Base-by-base conservation (phyloP, 2,888 invertebrate genomes). In the Agonopterix subpropinquella region DNA sequence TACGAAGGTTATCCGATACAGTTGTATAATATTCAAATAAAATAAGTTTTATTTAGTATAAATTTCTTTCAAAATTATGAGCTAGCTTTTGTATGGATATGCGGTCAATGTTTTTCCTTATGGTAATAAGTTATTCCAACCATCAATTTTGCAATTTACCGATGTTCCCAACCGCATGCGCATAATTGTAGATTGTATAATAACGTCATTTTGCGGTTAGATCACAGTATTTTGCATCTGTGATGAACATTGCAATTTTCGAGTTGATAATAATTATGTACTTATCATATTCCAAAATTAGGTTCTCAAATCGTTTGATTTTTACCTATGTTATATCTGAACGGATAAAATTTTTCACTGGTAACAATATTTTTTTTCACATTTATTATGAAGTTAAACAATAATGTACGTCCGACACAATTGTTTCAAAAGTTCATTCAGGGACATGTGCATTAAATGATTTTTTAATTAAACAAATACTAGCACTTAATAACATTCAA, bases 171-270 rank as follows among this genome's bases (percentile, higher is more conserved):
- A 69, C 70, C 69, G 65, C 73, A 73, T 62, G 56, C 58, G 62
- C 56, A 63, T 77, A 77, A 80, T 82, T 75, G 64, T 61, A 54
- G 60, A 67, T 83, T 81, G 73, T 71, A 69, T 76, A 80, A 80
- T 64, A 61, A 45, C 35, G 11, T 53, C 58, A 58, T 55, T 51
- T 53, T 62, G 67, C 56, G 69, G 71, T 79, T 73, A 68, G 67
- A 72, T 73, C 67, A 71, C 63, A 55, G 56, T 64, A 58, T 67
- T 74, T 74, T 73, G 64, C 66, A 70, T 75, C 69, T 64, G 64
- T 56, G 57, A 55, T 57, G 55, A 59, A 56, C 57, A 58, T 53
- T 55, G 56, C 62, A 57, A 65, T 67, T 68, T 61, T 63, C 67
- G 35, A 62, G 62, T 68, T 65, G 68, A 73, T 69, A 28, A 28